Base-by-base conservation (phyloP, 2,113 vertebrate genomes). In the Gopherus flavomarginatus region DNA sequence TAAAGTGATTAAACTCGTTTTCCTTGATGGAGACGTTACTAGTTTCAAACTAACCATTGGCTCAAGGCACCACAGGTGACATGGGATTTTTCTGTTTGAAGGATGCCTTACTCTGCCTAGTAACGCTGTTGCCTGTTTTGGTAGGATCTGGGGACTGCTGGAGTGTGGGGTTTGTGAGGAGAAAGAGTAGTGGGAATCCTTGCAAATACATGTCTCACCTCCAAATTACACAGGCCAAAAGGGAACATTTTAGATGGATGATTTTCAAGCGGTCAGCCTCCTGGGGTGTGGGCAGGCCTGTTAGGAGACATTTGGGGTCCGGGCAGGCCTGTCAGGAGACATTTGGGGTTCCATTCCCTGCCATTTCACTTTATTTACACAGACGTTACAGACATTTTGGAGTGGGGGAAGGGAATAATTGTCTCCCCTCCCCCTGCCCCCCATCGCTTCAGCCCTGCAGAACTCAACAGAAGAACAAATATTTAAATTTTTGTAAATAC, bases 211-310 rank as follows among this genome's bases (percentile, higher is more conserved):
- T 35, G 0, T 75, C 95, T 94, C 89, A 47, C n/a, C 50, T 54
- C 92, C 94, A 81, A 59, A 31, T 1, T 11, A 24, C 31, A 87
- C 87, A 94, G 88, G 65, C 86, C 27, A 14, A 80, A 88, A 77
- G 90, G 91, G 75, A 85, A 77, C 91, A 92, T 90, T 44, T 75
- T 87, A 96, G 92, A 93, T 92, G 78, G 62, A 81, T 90, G 86
- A 84, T 81, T 79, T 78, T 86, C 53, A 80, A 42, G 65, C 85
- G 6, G 0, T 19, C 47, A 91, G 81, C 83, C 78, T 42, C 81
- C 38, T 1, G 0, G 79, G 65, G 92, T 1, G 2, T 24, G 17
- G n/a, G 65, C 65, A 38, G n/a, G 35, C 19, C 35, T 38, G 9
- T 38, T 19, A 38, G 19, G 65, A 69, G 35, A 38, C 19, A 38